Base-by-base conservation (phyloP, 2,113 vertebrate genomes). In the Gopherus flavomarginatus region DNA sequence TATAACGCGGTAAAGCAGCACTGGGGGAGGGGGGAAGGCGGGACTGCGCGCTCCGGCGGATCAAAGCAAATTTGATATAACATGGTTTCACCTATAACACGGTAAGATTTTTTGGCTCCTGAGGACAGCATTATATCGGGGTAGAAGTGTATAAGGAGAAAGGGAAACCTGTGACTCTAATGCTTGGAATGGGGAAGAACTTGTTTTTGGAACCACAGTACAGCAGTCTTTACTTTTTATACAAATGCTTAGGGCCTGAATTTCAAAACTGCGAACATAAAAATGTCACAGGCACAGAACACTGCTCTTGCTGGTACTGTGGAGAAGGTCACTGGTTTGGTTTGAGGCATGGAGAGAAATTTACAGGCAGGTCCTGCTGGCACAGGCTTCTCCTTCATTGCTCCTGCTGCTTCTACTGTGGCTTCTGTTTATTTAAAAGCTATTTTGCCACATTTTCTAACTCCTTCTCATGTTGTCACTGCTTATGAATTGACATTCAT, bases 161-260 rank as follows among this genome's bases (percentile, higher is more conserved):
- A 47, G 75, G 24, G 38, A 22, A 44, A 44, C 24, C 38, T 26
- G n/a, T 62, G 62, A 69, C 62, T 69, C 16, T 69, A n/a, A 69
- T n/a, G 62, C 62, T 69, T n/a, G 16, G 17, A 69, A n/a, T 31
- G 62, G 31, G 17, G 35, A 69, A 69, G 17, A 69, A 5, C 8
- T 52, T 1, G 0, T 21, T 21, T 31, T 31, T 57, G 11, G 31
- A 87, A 84, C 29, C 31, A 1, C 4, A 6, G 79, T 3, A 53
- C 8, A 17, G 6, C 1, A 27, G 3, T 7, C 0, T 19, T 10
- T 1, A 0, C n/a, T 81, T 22, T 49, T 83, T 6, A 1, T 5
- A 7, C 78, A 84, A 38, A 82, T 83, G 26, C 24, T 6, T 11
- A 27, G 78, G 44, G 75, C 12, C 81, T 6, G 1, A 1, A 79